Percentiles rank a stretch among this genome's conserved stretches.
Conservation (phyloP, 1,140 invertebrate genomes). For the Apis dorsata region DNA sequence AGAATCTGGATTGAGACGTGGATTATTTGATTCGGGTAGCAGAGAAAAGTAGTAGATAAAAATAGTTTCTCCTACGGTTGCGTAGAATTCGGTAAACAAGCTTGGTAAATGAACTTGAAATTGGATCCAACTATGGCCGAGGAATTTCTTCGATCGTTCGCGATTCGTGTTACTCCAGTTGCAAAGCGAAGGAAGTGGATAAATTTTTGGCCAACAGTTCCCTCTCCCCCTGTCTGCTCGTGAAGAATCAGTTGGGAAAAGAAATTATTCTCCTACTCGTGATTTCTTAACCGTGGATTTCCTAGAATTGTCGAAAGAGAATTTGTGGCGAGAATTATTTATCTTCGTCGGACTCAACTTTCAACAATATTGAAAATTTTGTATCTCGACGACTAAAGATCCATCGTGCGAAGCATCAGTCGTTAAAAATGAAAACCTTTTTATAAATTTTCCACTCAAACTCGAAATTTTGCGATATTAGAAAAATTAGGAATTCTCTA, state of each 20-base stretch:
- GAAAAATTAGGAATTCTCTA: too few species aligned
- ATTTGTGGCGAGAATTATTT: too few species aligned
- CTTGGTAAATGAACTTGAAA: background rate
- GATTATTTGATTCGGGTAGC: background rate
- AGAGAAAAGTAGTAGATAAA: background rate
- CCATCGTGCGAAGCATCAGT: too few species aligned
- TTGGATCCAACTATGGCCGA: background rate
- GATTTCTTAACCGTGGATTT: background rate
- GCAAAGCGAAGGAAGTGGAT: background rate
- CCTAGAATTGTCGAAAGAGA: too few species aligned
- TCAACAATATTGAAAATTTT: too few species aligned
- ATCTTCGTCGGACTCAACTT: too few species aligned
- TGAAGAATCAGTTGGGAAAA: background rate
- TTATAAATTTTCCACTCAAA: too few species aligned
- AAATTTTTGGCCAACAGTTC: background rate
- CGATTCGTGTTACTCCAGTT: background rate
- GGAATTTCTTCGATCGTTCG: background rate
- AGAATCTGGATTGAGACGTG: background rate
- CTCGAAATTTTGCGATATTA: too few species aligned
- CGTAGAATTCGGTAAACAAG: background rate
- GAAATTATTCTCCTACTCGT: background rate
- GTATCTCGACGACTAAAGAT: too few species aligned
- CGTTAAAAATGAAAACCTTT: too few species aligned
- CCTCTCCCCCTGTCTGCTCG: too few species aligned
- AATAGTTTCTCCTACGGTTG: background rate